Evolutionary conservation across 2,113 vertebrate species (phyloP), one percentile per base, ranked within the genome.

Genomic region (Paralichthys olivaceus): DNA sequence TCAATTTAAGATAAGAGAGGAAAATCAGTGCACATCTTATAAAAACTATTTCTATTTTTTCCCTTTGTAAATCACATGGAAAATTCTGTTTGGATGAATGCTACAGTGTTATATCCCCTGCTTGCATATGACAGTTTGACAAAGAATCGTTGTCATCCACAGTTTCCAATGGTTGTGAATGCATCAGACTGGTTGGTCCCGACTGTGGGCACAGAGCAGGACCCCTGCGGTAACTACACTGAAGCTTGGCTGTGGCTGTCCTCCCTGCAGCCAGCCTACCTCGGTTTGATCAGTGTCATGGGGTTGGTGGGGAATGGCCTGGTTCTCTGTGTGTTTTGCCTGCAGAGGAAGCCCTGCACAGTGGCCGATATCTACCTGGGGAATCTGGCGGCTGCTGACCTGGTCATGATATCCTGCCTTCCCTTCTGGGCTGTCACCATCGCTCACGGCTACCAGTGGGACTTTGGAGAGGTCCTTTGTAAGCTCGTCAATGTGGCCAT

Each of bases 281-380:
- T 94, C 47, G 79, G 63, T 54, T 20, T 93, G 64, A 81, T 91
- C 37, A 91, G 91, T 5, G 34, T 82, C 9, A 6, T 91, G 1
- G 94, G 94, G 1, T 5, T 93, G 65, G 12, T 88, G 7, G 92
- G 91, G 11, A 94, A 94, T 20, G n/a, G 74, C 37, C 76, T 90
- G n/a, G 93, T 93, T 28, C 79, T 94, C 53, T 70, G 56, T 15
- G 89, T 93, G 32, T 89, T 94, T 77, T 73, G 83, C 45, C 74
- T 89, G 15, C 90, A 93, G 75, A 91, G 66, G 81, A 91, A 88
- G 8, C 67, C 80, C 4, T 87, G 87, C 68, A 89, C 84, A 0
- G 91, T 93, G 17, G 83, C 93, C 4, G 92, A 94, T 4, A 55
- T 94, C 60, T 93, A 93, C 80, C 84, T 94, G 73, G 86, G 90